Conservation (phyloP, 2,113 vertebrate genomes). For the Desmodus rotundus region DNA sequence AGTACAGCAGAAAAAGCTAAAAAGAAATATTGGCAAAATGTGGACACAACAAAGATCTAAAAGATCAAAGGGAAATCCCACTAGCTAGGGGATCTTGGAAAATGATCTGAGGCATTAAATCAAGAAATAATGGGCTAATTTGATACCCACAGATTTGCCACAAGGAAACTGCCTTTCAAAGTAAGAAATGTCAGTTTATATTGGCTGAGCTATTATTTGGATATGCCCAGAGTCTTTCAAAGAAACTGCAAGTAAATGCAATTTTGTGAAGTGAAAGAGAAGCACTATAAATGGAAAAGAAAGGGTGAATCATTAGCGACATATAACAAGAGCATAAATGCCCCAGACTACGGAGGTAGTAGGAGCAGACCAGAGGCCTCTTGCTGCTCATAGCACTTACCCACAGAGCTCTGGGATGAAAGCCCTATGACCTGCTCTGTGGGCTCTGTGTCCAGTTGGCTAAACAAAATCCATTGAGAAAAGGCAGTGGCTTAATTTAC, state of each 20-base stretch:
- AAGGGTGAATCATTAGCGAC: background rate
- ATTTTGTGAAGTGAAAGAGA: background rate
- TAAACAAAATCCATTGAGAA: slow-evolving; percentile 15
- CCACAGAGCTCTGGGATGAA: background rate
- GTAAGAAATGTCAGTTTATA: background rate
- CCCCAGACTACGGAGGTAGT: background rate
- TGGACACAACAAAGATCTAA: background rate
- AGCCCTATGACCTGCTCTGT: background rate
- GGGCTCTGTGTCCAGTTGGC: background rate
- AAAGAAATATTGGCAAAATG: background rate
- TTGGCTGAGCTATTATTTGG: background rate
- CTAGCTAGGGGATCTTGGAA: background rate
- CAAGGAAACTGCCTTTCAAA: background rate
- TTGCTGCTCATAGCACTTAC: background rate
- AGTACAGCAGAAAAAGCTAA: background rate
- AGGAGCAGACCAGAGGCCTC: background rate
- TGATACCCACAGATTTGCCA: background rate
- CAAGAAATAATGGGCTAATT: background rate
- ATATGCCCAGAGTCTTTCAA: background rate
- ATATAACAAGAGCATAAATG: background rate
- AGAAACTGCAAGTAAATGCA: background rate
- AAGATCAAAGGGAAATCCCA: background rate
- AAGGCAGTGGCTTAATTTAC: slow-evolving; percentile 15
- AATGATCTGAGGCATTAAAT: background rate
- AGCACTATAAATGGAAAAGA: background rate